phyloP scores from a whole-genome alignment of 2,113 vertebrate species.

The Microtus montanus region DNA sequence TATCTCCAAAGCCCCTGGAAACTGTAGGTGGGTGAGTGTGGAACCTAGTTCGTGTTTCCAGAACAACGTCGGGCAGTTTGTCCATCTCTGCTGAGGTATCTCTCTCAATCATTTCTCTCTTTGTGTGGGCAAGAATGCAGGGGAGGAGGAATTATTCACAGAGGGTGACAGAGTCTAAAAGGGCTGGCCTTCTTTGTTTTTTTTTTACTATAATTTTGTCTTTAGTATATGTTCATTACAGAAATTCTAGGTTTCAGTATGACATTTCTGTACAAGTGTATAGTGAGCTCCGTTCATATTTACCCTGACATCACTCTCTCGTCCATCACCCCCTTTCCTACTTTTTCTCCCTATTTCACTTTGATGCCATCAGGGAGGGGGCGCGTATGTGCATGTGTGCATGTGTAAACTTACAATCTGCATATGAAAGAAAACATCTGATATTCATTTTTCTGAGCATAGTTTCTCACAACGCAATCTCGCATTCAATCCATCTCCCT shows the following conservation, averaged over 20 bases:
- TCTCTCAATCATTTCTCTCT: not conserved
- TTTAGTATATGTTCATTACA: not conserved
- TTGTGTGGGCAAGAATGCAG: not conserved
- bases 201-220: not conserved
- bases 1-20: not conserved
- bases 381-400: accelerated
- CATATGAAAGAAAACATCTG: not conserved
- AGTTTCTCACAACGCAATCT: not conserved
- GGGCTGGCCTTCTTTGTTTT: not conserved
- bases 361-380: not conserved
- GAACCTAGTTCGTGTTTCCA: not conserved
- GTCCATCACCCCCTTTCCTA: not conserved
- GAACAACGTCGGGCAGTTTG: not conserved
- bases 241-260: not conserved
- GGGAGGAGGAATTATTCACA: not conserved
- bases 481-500: not conserved
- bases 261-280: not conserved
- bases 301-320: not conserved
- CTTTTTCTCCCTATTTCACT: not conserved
- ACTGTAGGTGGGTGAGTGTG: not conserved
- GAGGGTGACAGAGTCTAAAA: not conserved
- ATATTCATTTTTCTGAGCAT: not conserved
- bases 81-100: no score
- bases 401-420: no score
- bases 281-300: not conserved